Evolutionary conservation across 2,113 vertebrate species (phyloP), one percentile per base, ranked within the genome.

Genomic region (Harpagus bidentatus): DNA sequence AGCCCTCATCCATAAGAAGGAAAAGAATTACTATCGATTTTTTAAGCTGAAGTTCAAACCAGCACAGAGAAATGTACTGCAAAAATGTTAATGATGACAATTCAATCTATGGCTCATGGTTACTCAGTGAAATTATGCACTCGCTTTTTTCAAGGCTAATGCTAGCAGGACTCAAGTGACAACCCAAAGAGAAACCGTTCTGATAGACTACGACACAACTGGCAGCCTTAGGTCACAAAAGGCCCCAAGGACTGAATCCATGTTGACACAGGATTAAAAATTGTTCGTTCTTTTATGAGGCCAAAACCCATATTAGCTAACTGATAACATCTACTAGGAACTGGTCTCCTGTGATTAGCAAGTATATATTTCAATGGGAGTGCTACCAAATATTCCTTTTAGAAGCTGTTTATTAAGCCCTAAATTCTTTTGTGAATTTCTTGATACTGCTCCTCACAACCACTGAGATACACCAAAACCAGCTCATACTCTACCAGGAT

Each of bases 21-120:
- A 77, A 82, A 90, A 91, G 8, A 77, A 87, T 36, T 62, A 62
- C 61, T 89, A 93, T 63, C 0, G 62, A 90, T 70, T 93, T 91
- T 82, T 90, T 40, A 89, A 95, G 53, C 29, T 82, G 38, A 93
- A 95, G 66, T 94, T 94, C 62, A 95, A 96, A 94, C 36, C 26
- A 91, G 29, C 50, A 55, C 61, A 59, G 55, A 66, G 42, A 95
- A 93, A 93, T 93, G 82, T 85, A 86, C 58, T 86, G 78, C 36
- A 87, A 85, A 94, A 91, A 80, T 76, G 58, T 77, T 95, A 91
- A 91, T 80, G 53, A 85, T 80, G 84, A 88, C 66, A 96, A 82
- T 77, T 87, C 65, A 77, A 73, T 85, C 83, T 42, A 87, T 62
- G 42, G 73, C 36, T 97, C 7, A 0, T n/a, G 53, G 84, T 65